Evolutionary conservation across 2,797 vertebrate genomes (phyloP).

Genomic region (Macropodus opercularis): DNA sequence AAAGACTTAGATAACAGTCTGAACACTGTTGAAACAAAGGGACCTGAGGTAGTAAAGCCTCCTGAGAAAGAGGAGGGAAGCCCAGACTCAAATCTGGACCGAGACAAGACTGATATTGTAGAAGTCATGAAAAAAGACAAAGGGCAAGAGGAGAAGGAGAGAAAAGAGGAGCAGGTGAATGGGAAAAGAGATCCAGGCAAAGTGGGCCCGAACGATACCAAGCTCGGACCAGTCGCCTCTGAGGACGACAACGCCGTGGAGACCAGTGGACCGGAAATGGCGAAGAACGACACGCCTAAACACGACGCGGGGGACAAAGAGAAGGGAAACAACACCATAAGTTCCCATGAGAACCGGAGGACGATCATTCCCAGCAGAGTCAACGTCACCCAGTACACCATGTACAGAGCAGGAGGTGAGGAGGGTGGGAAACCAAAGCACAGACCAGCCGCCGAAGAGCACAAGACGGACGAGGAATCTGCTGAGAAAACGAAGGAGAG

Average conservation of each 20-base stretch:
- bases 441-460: constrained; percentile 30
- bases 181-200: constrained; percentile 62
- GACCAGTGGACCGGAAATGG: constrained; percentile 54
- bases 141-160: constrained; percentile 65
- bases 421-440: constrained; percentile 47
- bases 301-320: constrained; percentile 49
- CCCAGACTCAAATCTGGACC: constrained; percentile 31
- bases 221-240: constrained; percentile 50
- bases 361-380: constrained; percentile 41
- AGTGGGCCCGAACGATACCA: constrained; percentile 76
- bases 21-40: constrained; percentile 66
- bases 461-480: constrained; percentile 19
- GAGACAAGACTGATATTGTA: constrained; percentile 58
- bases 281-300: constrained; percentile 57
- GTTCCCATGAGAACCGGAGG: constrained; percentile 16
- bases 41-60: constrained; percentile 44
- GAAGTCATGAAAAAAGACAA: constrained; percentile 70
- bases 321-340: constrained; percentile 54
- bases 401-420: constrained; percentile 59
- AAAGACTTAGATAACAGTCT: constrained; percentile 60
- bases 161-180: constrained; percentile 74
- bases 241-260: constrained; percentile 69
- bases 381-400: constrained; percentile 67
- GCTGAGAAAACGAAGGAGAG: constrained; percentile 46
- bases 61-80: constrained; percentile 46